These are phyloP conservation scores for Oryzias dopingdopingensis DNA, from an alignment of 2,797 vertebrate genomes.

Conservation along the genomic window DNA sequence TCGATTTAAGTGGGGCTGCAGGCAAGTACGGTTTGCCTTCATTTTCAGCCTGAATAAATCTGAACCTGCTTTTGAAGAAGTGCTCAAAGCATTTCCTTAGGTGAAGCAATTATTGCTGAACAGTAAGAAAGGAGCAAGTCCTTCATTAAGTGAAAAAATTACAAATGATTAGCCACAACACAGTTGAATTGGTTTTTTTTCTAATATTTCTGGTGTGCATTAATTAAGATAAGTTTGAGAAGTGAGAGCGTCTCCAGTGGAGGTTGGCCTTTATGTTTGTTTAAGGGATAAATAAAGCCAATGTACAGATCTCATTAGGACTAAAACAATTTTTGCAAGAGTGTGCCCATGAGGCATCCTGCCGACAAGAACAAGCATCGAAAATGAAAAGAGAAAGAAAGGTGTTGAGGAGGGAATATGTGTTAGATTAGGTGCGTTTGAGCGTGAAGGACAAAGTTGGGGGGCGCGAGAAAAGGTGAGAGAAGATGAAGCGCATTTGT, in stretches of 20 bases:
- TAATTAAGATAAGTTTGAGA: conserved; percentile 1
- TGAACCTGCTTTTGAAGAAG: not conserved
- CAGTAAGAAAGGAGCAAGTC: not conserved
- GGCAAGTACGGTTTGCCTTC: not conserved
- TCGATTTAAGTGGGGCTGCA: not conserved
- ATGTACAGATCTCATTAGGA: conserved; percentile 9
- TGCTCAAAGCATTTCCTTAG: not conserved
- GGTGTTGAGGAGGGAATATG: conserved; percentile 1
- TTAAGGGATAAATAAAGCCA: not conserved
- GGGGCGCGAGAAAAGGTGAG: conserved; percentile 30
- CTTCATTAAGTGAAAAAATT: no score
- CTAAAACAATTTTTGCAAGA: conserved; percentile 2
- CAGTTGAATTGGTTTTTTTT: not conserved
- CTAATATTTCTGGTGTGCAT: not conserved
- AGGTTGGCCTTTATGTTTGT: not conserved
- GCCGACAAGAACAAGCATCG: not conserved
- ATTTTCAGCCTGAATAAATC: not conserved
- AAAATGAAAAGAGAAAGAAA: conserved; percentile 16
- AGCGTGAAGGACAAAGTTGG: conserved; percentile 23
- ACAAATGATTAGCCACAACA: no score
- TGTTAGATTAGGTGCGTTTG: conserved; percentile 41
- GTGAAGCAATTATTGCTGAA: not conserved
- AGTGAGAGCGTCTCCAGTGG: not conserved
- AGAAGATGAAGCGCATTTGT: conserved; percentile 29
- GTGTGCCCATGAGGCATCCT: conserved; percentile 1